Percentiles rank a stretch among this genome's conserved stretches.
phyloP scores from a whole-genome alignment of 1,140 invertebrate species.

The Micrasema minimum region DNA sequence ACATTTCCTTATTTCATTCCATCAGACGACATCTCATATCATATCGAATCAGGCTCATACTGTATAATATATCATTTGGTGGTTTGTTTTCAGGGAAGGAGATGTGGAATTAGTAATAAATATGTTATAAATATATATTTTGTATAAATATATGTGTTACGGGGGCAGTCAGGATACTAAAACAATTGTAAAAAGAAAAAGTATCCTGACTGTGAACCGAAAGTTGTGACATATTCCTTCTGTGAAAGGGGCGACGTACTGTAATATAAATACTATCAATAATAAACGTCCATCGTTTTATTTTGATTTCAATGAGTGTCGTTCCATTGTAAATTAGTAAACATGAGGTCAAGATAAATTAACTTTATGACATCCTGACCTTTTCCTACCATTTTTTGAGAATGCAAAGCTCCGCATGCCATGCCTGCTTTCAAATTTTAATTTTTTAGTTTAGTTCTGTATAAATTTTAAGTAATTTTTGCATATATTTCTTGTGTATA shows the following conservation, averaged over 20 bases:
- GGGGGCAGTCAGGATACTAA: constrained; percentile 61
- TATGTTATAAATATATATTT: constrained; percentile 54
- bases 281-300: constrained; percentile 67
- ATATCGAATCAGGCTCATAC: constrained; percentile 56
- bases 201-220: constrained; percentile 65
- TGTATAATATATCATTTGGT: constrained; percentile 58
- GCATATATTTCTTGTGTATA: constrained; percentile 65
- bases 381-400: constrained; percentile 67
- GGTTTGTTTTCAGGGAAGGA: constrained; percentile 68
- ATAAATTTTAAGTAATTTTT: constrained; percentile 61
- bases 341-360: constrained; percentile 66
- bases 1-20: constrained; percentile 47
- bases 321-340: constrained; percentile 64
- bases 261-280: constrained; percentile 63
- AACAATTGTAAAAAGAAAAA: constrained; percentile 52
- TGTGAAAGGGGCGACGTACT: constrained; percentile 69
- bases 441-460: constrained; percentile 67
- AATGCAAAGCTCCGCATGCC: constrained; percentile 70
- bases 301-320: constrained; percentile 68
- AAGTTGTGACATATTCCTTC: constrained; percentile 69
- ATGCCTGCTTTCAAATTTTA: constrained; percentile 71
- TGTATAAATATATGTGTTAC: constrained; percentile 59
- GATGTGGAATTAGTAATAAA: constrained; percentile 57
- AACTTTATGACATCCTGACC: constrained; percentile 68
- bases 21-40: constrained; percentile 61